Evolutionary conservation across 92 coral and sea anemone species (phyloP), one percentile per base, ranked within the genome.

Genomic region (Palythoa grandiflora): DNA sequence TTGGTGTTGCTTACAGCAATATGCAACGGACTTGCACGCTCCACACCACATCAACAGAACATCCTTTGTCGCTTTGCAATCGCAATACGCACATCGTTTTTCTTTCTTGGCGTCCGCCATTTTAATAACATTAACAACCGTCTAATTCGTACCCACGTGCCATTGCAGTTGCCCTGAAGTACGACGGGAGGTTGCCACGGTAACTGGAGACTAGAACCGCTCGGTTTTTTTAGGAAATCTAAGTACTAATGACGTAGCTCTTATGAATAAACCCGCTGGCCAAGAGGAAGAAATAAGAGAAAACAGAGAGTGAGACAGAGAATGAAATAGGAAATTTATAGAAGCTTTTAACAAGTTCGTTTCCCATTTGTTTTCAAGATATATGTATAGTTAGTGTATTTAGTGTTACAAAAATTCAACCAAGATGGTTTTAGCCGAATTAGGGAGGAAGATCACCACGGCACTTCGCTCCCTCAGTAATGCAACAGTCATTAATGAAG

Each of bases 381-480:
- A 53, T 38, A 59, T 35, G 63, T 77, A 12, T 73, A 71, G 21
- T 16, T n/a, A 52, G 79, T 73, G 66, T 70, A 75, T 20, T 73
- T 79, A 11, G 20, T 40, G 66, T 40, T 81, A 48, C 60, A 44
- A 5, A 11, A 81, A 83, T 75, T 28, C 73, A 70, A 52, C 84
- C 90, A 95, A 91, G 78, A 97, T 97, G 99, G 99, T 97, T 83
- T 94, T 97, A 89, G 99, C 99, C 66, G 99, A 97, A 78, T 92
- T 97, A 88, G 99, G 99, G 83, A 93, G 99, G 52, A 97, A 95
- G 90, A 97, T 97, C 10, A 97, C 99, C 12, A 94, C 98, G 37
- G 99, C 99, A 14, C 91, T 97, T 66, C 95, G 98, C 73, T 97
- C 99, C 52, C 79, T 97, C 87, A 97, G 99, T 87, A 97, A 97